Percentiles rank a stretch among this genome's conserved stretches.
These are phyloP conservation scores for Xanthorhoe spadicearia DNA, from an alignment of 2,888 invertebrate species.

Conservation along the genomic window DNA sequence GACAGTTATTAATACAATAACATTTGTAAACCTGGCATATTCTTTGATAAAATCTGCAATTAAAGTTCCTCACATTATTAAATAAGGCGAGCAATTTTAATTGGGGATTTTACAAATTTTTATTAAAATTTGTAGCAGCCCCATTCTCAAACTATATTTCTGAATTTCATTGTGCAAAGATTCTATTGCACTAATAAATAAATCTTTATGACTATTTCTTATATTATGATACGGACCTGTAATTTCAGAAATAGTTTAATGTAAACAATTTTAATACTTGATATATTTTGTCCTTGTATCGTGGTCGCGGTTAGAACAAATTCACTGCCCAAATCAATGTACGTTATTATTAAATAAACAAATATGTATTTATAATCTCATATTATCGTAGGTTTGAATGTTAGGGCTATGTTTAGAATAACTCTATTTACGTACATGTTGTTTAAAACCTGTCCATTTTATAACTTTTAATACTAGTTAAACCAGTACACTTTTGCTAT, in stretches of 20 bases:
- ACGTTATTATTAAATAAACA: slow-evolving; percentile 45
- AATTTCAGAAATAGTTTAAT: background rate
- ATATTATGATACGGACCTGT: background rate
- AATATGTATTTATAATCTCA: slow-evolving; percentile 49
- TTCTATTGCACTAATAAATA: background rate
- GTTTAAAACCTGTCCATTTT: slow-evolving; percentile 63
- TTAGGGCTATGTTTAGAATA: slow-evolving; percentile 50
- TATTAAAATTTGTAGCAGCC: slow-evolving; percentile 14
- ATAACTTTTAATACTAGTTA: slow-evolving; percentile 53
- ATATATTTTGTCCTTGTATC: background rate
- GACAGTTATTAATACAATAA: background rate
- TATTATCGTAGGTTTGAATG: slow-evolving; percentile 47
- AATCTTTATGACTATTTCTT: background rate
- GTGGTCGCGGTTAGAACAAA: slow-evolving; percentile 29
- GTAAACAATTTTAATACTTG: background rate
- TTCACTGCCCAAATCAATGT: slow-evolving; percentile 55
- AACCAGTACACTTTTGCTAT: slow-evolving; percentile 40
- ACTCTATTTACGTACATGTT: slow-evolving; percentile 44
- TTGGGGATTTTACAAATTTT: no score
- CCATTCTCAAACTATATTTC: slow-evolving; percentile 2
- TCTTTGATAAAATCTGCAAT: background rate
- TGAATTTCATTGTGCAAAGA: slow-evolving; percentile 2
- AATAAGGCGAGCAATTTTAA: no score
- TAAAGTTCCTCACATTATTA: slow-evolving; percentile 11
- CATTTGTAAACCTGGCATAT: slow-evolving; percentile 11